These are phyloP conservation scores for Serrognathus titanus DNA, from an alignment of 2,888 invertebrate species.

Conservation along the genomic window DNA sequence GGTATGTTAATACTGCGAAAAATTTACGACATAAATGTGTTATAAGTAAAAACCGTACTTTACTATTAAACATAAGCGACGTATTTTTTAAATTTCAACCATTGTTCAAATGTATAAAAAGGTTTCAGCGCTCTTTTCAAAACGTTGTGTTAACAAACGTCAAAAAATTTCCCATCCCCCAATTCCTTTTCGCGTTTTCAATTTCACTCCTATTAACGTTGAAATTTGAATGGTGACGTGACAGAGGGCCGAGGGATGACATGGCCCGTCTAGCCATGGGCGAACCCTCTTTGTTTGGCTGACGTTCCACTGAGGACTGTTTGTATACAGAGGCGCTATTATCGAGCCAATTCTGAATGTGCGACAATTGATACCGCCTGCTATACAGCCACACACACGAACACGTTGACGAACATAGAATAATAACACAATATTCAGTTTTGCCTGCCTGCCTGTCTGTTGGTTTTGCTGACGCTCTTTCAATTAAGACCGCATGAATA, in stretches of 20 bases:
- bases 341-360: slow-evolving; percentile 18
- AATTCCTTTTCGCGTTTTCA: not conserved
- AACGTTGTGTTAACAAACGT: no score
- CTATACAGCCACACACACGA: not conserved
- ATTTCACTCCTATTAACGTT: not conserved
- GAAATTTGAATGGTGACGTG: not conserved
- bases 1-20: no score
- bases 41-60: no score
- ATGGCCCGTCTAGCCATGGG: not conserved
- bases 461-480: not conserved
- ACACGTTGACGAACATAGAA: not conserved
- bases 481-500: no score
- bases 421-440: not conserved
- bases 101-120: no score
- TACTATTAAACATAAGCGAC: no score
- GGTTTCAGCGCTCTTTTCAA: no score
- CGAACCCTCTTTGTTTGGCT: slow-evolving; percentile 13
- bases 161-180: not conserved
- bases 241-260: not conserved
- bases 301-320: slow-evolving; percentile 15
- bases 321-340: slow-evolving; percentile 21
- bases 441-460: not conserved
- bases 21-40: no score
- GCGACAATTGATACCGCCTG: slow-evolving; percentile 3
- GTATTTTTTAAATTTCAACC: no score